phyloP scores from a whole-genome alignment of 2,113 vertebrate species.

The Dasypus novemcinctus region DNA sequence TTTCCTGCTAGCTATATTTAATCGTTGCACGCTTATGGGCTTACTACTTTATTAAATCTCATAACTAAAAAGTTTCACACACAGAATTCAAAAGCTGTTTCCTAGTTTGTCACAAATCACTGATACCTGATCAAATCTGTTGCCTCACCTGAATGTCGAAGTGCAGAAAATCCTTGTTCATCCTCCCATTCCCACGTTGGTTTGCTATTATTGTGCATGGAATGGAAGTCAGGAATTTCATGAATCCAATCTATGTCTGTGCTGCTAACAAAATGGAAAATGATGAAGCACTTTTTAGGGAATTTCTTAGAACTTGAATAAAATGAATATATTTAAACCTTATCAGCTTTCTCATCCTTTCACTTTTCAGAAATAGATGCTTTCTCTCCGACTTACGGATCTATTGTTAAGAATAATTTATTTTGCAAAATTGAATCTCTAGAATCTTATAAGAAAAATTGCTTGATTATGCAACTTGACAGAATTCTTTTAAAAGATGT shows the following conservation, averaged over 20 bases:
- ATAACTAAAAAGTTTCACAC: not conserved
- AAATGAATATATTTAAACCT: not conserved
- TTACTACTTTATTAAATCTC: not conserved
- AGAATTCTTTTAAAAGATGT: not conserved
- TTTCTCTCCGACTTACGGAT: not conserved
- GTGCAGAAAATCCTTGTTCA: slow-evolving; percentile 95
- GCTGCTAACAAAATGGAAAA: slow-evolving; percentile 78
- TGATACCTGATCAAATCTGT: accelerated
- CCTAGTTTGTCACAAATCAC: not conserved
- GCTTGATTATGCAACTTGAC: not conserved
- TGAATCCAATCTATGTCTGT: slow-evolving; percentile 87
- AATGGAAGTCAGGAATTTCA: slow-evolving; percentile 79
- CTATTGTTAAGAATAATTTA: slow-evolving; percentile 29
- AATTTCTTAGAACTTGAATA: not conserved
- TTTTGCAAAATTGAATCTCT: not conserved
- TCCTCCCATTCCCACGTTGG: slow-evolving; percentile 88
- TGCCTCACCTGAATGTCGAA: slow-evolving; percentile 92
- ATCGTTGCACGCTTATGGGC: not conserved
- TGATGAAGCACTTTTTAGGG: not conserved
- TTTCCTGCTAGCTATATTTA: not conserved
- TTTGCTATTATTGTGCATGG: slow-evolving; percentile 85
- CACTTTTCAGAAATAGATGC: not conserved
- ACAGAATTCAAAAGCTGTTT: not conserved
- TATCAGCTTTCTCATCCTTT: not conserved
- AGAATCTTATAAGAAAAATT: not conserved